Conservation (phyloP, 1,140 invertebrate species). For the Anastrepha ludens region DNA sequence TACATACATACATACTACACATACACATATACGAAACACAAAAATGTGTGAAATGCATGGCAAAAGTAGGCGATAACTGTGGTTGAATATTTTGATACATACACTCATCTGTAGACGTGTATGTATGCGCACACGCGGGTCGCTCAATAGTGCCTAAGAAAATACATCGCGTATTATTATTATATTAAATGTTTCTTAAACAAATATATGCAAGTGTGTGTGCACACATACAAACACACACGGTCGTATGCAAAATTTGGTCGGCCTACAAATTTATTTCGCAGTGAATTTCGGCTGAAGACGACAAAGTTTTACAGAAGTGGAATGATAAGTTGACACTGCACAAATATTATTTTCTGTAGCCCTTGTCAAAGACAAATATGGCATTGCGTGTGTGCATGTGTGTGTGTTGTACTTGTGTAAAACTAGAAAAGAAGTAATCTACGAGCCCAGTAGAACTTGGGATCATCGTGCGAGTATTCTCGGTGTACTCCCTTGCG, state of each 20-base stretch:
- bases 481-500: no score
- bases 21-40: neutral
- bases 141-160: no score
- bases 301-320: slow-evolving; percentile 28
- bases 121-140: no score
- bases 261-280: slow-evolving; percentile 4
- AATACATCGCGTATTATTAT: no score
- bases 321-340: slow-evolving; percentile 4
- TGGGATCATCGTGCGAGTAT: no score
- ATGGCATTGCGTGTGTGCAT: neutral
- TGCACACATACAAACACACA: no score
- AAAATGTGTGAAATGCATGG: neutral
- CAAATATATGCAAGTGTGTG: no score
- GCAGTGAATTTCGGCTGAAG: neutral
- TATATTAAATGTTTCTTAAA: no score
- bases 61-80: neutral
- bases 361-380: neutral
- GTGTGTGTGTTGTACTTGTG: neutral
- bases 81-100: neutral
- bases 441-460: no score
- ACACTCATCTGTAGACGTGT: neutral
- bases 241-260: no score
- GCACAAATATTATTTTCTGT: neutral
- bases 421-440: neutral
- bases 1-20: neutral